A percentile compares a stretch with the other conserved stretches of the same genome.
These are phyloP conservation scores for Acanthosoma haemorrhoidale DNA, from an alignment of 2,888 invertebrate genomes.

Conservation along the genomic window DNA sequence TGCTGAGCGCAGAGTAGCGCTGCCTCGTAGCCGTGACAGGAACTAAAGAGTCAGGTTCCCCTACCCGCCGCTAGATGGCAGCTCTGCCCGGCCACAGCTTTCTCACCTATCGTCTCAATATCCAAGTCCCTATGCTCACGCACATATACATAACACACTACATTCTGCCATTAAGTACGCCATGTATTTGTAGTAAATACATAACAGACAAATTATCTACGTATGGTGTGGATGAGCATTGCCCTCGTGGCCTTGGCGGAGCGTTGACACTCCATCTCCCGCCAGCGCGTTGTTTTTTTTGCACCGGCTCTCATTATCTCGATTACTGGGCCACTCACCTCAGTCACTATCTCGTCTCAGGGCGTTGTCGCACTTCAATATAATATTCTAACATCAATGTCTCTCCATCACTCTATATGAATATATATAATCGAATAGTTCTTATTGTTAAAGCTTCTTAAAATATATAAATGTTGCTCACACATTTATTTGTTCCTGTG, in stretches of 20 bases:
- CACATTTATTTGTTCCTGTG: no score
- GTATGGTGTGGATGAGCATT: neutral
- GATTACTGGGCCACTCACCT: conserved; percentile 22
- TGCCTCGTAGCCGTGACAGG: neutral
- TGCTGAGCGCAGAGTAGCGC: no score
- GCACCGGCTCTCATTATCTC: conserved; percentile 16
- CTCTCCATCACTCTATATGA: no score
- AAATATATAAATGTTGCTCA: no score
- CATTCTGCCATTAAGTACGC: neutral
- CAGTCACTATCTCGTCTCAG: conserved; percentile 13
- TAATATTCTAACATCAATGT: no score
- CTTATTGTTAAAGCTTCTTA: no score
- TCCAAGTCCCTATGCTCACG: neutral
- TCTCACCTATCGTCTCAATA: neutral
- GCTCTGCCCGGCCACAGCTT: neutral
- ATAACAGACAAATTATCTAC: no score
- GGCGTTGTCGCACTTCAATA: no score
- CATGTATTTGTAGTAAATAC: neutral
- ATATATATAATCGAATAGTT: no score
- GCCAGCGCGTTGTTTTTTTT: neutral
- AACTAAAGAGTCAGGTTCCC: neutral
- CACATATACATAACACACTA: neutral
- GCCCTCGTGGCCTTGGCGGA: neutral
- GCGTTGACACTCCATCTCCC: neutral
- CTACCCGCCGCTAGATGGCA: neutral